These are phyloP conservation scores for Catharus ustulatus DNA, from an alignment of 2,797 vertebrate species.

Conservation along the genomic window DNA sequence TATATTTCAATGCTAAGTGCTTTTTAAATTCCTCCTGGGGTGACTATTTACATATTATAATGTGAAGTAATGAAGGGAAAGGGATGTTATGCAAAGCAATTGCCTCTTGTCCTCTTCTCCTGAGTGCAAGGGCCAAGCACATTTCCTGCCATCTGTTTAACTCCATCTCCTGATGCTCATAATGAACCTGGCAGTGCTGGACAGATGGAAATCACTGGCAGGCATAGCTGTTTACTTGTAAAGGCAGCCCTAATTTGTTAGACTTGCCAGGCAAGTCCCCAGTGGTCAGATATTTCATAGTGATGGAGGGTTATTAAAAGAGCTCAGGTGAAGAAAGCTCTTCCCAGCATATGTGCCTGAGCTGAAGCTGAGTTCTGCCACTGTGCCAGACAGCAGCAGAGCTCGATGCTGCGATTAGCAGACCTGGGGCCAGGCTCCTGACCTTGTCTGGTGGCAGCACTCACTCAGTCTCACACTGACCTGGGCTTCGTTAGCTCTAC, in stretches of 20 bases:
- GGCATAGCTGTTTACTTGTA: constrained; percentile 69
- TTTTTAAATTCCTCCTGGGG: constrained; percentile 38
- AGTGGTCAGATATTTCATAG: constrained; percentile 61
- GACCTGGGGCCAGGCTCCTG: constrained; percentile 3
- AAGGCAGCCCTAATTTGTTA: constrained; percentile 68
- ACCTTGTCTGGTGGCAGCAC: constrained; percentile 22
- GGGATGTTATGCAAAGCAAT: constrained; percentile 36
- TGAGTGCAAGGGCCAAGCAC: constrained; percentile 61
- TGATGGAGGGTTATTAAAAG: constrained; percentile 63
- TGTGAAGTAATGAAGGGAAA: constrained; percentile 67
- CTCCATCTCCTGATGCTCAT: constrained; percentile 64
- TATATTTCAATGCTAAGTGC: constrained; percentile 43
- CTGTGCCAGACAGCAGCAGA: constrained; percentile 36
- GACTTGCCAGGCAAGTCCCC: constrained; percentile 66
- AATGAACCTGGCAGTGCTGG: constrained; percentile 65
- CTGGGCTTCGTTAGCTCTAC: constrained; percentile 19
- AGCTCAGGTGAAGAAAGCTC: constrained; percentile 51
- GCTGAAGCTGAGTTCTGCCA: background rate
- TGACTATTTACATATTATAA: constrained; percentile 66
- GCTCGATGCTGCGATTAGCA: background rate
- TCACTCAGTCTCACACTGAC: background rate
- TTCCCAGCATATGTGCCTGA: constrained; percentile 35
- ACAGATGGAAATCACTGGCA: constrained; percentile 72
- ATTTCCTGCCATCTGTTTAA: constrained; percentile 74
- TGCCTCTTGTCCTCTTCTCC: constrained; percentile 50